Conservation (phyloP, 1,140 invertebrate genomes). For the Bombyx mandarina region DNA sequence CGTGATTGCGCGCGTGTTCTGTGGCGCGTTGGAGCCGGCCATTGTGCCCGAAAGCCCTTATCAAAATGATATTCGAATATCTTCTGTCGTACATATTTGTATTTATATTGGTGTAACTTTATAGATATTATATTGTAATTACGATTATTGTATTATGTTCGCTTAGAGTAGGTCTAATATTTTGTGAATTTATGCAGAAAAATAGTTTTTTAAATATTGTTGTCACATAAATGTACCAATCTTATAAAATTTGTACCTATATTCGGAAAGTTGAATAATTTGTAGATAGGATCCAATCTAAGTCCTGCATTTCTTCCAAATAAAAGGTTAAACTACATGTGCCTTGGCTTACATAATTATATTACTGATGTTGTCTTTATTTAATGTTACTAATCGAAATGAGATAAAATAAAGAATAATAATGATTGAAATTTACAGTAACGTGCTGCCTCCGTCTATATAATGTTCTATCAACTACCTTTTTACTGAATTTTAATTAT, state of each 20-base stretch:
- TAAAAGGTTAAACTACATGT: conserved; percentile 52
- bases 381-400: conserved; percentile 36
- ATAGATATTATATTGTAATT: conserved; percentile 59
- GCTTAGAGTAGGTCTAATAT: conserved; percentile 69
- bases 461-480: too few relatives aligned
- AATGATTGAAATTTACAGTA: conserved; percentile 25
- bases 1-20: not conserved
- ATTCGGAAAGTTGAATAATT: conserved; percentile 70
- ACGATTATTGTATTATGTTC: conserved; percentile 56
- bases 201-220: conserved; percentile 71
- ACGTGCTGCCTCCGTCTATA: conserved; percentile 29
- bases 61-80: conserved; percentile 19
- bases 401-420: conserved; percentile 18
- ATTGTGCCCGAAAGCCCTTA: not conserved
- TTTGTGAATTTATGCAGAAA: conserved; percentile 68
- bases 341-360: conserved; percentile 58
- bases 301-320: conserved; percentile 60
- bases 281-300: conserved; percentile 70
- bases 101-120: conserved; percentile 56
- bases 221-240: conserved; percentile 70
- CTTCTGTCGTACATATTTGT: conserved; percentile 41
- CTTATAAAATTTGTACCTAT: conserved; percentile 67
- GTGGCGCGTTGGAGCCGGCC: not conserved
- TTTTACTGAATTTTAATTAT: not conserved
- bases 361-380: conserved; percentile 52